Base-by-base conservation (phyloP, 35 echinoderm and acorn worm species). In the Eucidaris tribuloides region DNA sequence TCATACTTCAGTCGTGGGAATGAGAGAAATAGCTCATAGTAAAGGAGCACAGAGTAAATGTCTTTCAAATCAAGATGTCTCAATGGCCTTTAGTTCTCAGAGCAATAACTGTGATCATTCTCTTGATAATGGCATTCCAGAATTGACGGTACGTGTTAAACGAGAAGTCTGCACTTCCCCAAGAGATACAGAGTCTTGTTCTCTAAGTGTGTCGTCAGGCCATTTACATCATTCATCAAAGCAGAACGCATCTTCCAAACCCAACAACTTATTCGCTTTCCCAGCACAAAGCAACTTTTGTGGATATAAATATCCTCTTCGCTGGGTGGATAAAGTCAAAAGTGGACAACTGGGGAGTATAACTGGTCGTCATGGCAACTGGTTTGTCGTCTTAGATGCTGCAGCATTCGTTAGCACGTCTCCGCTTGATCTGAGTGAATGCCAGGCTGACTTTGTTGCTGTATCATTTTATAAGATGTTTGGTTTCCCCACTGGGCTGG, bases 381-480 rank as follows among this genome's bases (percentile, higher is more conserved):
- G 94, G 94, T 92, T 38, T 54, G 82, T 93, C 6, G 72, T 84
- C 0, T 52, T 97, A 14, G 94, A 97, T 71, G 94, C 94, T 48
- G 94, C 90, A 61, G 78, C 94, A 14, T 35, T 93, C 0, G 94
- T 93, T 29, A 83, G 60, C 40, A 90, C 90, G 7, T 97, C 94
- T 9, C 68, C 52, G 32, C 68, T 97, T 4, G 90, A 97, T 62
- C 79, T 97, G 14, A 78, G 82, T 45, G 3, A 50, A 0, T 97
- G 90, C 55, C 40, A 70, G 17, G 94, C 90, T 34, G 90, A 97
- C 71, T 97, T 97, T 71, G 58, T 97, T 24, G 57, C 94, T 0
- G 34, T 97, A 17, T 97, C 94, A 4, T 97, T 97, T 79, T 97
- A 97, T 79, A 97, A 97, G 81, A 92, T 97, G 76, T 97, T 97